Evolutionary conservation across 2,113 vertebrate species (phyloP).

Genomic region (Zeus faber): DNA sequence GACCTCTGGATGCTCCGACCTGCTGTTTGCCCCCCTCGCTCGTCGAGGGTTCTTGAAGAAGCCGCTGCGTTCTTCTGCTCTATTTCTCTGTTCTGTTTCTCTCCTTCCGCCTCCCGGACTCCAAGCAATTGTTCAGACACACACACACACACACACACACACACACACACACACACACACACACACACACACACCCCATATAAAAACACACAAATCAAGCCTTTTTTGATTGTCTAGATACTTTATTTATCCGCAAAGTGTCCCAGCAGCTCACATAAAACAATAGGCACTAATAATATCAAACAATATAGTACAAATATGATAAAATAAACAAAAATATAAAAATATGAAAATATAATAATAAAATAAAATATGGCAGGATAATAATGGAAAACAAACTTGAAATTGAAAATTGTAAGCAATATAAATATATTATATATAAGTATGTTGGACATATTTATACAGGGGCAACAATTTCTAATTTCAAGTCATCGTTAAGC

Average conservation of each 20-base stretch:
- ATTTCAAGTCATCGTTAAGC: no score
- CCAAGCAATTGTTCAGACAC: slow-evolving; percentile 1
- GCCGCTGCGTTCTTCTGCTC: slow-evolving; percentile 69
- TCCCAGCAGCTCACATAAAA: neutral
- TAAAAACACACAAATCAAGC: neutral
- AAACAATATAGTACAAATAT: no score
- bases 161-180: slow-evolving; percentile 1
- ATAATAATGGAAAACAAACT: no score
- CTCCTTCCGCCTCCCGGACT: slow-evolving; percentile 27
- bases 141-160: slow-evolving; percentile 7
- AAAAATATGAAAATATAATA: no score
- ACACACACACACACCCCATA: slow-evolving; percentile 12
- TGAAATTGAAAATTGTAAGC: no score
- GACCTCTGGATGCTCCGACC: slow-evolving; percentile 68
- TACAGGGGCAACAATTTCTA: no score
- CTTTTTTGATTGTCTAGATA: no score
- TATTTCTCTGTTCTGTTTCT: slow-evolving; percentile 58
- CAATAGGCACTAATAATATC: neutral
- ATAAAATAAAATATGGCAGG: no score
- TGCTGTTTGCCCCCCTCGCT: slow-evolving; percentile 39
- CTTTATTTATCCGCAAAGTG: neutral
- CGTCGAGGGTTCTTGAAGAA: slow-evolving; percentile 41
- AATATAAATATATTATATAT: no score
- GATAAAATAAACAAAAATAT: no score
- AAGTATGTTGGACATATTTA: no score